A percentile compares a stretch with the other conserved stretches of the same genome.
These are phyloP conservation scores for Mayetiola destructor DNA, from an alignment of 2,888 invertebrate genomes.

Conservation along the genomic window DNA sequence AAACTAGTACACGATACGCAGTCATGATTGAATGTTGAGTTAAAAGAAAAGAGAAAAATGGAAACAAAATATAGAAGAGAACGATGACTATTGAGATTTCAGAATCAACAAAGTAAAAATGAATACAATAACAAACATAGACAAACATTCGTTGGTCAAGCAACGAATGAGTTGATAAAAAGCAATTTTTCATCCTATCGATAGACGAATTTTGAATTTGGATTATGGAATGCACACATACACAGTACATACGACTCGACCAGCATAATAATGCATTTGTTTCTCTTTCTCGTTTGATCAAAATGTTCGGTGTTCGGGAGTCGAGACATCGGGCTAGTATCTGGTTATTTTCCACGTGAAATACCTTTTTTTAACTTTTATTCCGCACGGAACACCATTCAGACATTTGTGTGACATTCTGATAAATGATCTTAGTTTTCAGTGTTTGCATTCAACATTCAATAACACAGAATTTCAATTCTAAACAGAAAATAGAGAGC, in stretches of 20 bases:
- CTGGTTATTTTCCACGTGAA: too few species aligned
- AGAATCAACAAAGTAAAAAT: too few species aligned
- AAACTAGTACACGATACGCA: too few species aligned
- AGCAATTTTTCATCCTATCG: slow-evolving; percentile 1
- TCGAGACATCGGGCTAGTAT: too few species aligned
- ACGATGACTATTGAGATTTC: too few species aligned
- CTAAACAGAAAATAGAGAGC: too few species aligned
- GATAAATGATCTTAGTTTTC: slow-evolving; percentile 4
- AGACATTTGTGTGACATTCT: slow-evolving; percentile 10
- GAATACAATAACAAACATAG: neutral
- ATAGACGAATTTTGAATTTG: neutral
- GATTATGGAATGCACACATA: neutral
- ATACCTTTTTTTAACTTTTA: neutral
- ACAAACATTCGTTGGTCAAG: neutral
- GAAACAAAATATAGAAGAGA: neutral
- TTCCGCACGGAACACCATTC: neutral
- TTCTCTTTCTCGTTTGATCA: neutral
- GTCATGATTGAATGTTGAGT: too few species aligned
- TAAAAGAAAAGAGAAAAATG: neutral
- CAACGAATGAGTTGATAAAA: neutral
- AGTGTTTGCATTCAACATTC: slow-evolving; percentile 7
- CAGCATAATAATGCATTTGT: slow-evolving; percentile 7
- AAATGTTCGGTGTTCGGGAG: too few species aligned
- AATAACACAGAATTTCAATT: neutral
- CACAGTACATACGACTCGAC: too few species aligned